These are phyloP conservation scores for Cynodonichthys magdalenae DNA, from an alignment of 2,797 vertebrate species.

Conservation along the genomic window DNA sequence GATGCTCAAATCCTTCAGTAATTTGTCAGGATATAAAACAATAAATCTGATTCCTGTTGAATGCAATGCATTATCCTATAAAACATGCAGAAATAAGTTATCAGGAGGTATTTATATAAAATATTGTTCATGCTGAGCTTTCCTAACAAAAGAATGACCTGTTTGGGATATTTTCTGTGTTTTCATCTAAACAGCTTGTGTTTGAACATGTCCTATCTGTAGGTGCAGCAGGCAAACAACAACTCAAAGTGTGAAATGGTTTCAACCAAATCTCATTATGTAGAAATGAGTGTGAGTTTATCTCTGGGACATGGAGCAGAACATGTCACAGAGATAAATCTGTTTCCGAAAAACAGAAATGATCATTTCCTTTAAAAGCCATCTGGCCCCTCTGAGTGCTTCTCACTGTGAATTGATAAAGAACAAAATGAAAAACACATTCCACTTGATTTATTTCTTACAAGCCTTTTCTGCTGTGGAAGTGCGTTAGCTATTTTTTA, in stretches of 20 bases:
- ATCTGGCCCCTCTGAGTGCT: constrained; percentile 17
- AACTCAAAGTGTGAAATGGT: constrained; percentile 36
- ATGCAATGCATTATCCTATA: not conserved
- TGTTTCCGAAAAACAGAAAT: constrained; percentile 21
- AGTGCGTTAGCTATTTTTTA: constrained; percentile 27
- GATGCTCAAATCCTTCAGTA: not conserved
- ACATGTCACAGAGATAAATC: constrained; percentile 27
- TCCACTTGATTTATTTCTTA: constrained; percentile 23
- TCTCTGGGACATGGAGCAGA: constrained; percentile 19
- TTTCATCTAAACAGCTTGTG: too few species aligned
- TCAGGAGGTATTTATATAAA: not conserved
- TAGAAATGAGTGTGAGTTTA: constrained; percentile 26
- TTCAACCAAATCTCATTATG: constrained; percentile 43
- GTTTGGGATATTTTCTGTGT: not conserved
- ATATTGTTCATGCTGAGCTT: not conserved
- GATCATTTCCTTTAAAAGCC: constrained; percentile 35
- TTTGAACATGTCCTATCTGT: constrained; percentile 3
- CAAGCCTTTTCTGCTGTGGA: constrained; percentile 14
- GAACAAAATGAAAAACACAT: constrained; percentile 25
- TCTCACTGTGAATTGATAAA: constrained; percentile 8
- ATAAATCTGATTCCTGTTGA: constrained; percentile 23
- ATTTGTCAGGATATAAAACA: not conserved
- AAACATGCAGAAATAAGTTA: not conserved
- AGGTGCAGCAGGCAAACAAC: constrained; percentile 12
- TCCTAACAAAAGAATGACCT: not conserved